Percentiles rank a stretch among this genome's conserved stretches.
phyloP scores from a whole-genome alignment of 2,797 vertebrate species.

The Enteromius anoplus region DNA sequence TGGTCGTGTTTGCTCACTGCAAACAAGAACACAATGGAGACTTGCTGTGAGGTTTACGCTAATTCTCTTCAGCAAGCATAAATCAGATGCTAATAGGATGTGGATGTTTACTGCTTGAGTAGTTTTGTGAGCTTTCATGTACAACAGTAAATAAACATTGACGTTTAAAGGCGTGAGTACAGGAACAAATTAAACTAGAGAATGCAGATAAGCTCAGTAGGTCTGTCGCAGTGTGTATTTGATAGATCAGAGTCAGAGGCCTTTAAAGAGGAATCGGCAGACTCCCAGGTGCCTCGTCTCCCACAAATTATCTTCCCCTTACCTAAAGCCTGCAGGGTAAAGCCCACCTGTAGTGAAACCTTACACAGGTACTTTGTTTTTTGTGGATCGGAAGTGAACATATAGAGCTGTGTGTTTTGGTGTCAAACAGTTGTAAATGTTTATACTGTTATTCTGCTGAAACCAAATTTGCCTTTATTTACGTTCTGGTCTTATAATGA shows the following conservation, averaged over 20 bases:
- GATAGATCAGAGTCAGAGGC: slow-evolving; percentile 37
- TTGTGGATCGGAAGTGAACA: neutral
- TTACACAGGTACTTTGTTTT: slow-evolving; percentile 3
- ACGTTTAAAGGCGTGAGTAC: neutral
- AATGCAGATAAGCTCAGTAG: neutral
- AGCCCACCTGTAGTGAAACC: slow-evolving; percentile 32
- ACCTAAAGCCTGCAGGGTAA: slow-evolving; percentile 39
- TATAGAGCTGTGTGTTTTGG: neutral
- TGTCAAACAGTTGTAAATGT: neutral
- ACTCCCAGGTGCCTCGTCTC: slow-evolving; percentile 28
- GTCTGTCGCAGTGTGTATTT: slow-evolving; percentile 15
- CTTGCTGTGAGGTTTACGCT: slow-evolving; percentile 30
- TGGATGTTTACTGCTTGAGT: slow-evolving; percentile 21
- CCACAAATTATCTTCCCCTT: slow-evolving; percentile 30
- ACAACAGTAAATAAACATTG: slow-evolving; percentile 6
- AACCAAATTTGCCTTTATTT: no score
- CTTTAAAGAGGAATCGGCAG: slow-evolving; percentile 37
- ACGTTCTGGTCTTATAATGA: neutral
- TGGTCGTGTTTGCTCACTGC: slow-evolving; percentile 68
- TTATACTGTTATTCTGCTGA: neutral
- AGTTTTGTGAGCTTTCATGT: slow-evolving; percentile 27
- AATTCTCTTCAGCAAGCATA: slow-evolving; percentile 13
- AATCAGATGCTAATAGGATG: slow-evolving; percentile 29
- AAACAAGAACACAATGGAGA: slow-evolving; percentile 50
- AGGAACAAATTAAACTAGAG: slow-evolving; percentile 4